Conservation (phyloP, 2,797 vertebrate genomes). For the Acanthiza pusilla region DNA sequence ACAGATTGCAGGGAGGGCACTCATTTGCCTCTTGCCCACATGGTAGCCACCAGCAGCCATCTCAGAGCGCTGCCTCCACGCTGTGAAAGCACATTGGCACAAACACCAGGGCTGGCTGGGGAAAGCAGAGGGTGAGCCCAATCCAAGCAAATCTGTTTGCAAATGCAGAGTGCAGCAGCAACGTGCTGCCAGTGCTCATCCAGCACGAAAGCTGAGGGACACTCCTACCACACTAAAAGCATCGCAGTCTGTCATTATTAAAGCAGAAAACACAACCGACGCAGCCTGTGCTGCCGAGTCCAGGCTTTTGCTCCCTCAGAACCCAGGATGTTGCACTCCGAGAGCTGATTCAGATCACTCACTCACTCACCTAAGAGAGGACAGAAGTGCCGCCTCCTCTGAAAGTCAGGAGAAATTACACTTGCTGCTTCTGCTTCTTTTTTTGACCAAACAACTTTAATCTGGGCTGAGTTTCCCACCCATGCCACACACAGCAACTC, state of each 20-base stretch:
- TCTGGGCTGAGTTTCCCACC: background rate
- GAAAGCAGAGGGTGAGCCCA: background rate
- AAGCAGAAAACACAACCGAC: conserved; percentile 30
- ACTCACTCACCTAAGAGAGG: background rate
- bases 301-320: background rate
- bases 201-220: background rate
- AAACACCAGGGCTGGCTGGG: background rate
- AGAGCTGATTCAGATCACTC: background rate
- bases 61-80: background rate
- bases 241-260: background rate
- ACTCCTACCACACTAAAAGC: conserved; percentile 10
- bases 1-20: background rate
- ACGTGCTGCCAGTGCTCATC: background rate
- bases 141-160: conserved; percentile 36
- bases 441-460: background rate
- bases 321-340: background rate
- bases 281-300: background rate
- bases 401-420: background rate
- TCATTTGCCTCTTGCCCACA: background rate
- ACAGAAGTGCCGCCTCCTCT: background rate
- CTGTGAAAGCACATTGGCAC: background rate
- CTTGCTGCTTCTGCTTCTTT: background rate
- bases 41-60: background rate
- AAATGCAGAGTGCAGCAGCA: background rate
- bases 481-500: background rate